Percentiles rank a stretch among this genome's conserved stretches.
Evolutionary conservation across 2,113 vertebrate genomes (phyloP).

Genomic region (Takifugu flavidus): DNA sequence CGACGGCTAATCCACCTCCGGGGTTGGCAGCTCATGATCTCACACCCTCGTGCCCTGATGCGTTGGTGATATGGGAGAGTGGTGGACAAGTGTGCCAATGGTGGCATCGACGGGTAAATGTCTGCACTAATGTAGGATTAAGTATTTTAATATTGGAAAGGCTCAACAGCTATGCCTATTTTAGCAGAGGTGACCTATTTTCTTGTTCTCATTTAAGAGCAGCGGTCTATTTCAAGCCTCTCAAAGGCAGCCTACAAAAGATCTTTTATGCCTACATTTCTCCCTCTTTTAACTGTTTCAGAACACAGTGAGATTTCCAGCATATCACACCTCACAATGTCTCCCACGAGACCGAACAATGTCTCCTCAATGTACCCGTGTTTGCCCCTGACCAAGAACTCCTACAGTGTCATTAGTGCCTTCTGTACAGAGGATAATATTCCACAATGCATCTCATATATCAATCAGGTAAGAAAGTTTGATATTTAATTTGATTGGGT

Average conservation of each 20-base stretch:
- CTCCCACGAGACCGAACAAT: slow-evolving; percentile 76
- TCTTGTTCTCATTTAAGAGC: slow-evolving; percentile 50
- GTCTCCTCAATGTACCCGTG: slow-evolving; percentile 73
- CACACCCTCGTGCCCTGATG: slow-evolving; percentile 64
- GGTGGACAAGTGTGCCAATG: slow-evolving; percentile 81
- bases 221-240: slow-evolving; percentile 30
- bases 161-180: slow-evolving; percentile 13
- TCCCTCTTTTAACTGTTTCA: slow-evolving; percentile 54
- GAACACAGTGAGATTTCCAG: slow-evolving; percentile 78
- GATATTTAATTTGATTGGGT: neutral
- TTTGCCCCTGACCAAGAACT: slow-evolving; percentile 77
- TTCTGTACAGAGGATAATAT: slow-evolving; percentile 95
- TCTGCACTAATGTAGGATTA: neutral
- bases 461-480: slow-evolving; percentile 81
- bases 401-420: slow-evolving; percentile 80
- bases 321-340: slow-evolving; percentile 81
- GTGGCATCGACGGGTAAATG: slow-evolving; percentile 81
- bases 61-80: slow-evolving; percentile 88
- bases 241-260: neutral
- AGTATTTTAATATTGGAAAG: slow-evolving; percentile 22
- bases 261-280: neutral
- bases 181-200: slow-evolving; percentile 49
- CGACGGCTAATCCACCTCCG: slow-evolving; percentile 50
- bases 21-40: slow-evolving; percentile 64
- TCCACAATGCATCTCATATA: slow-evolving; percentile 86